Base-by-base conservation (phyloP, 2,888 invertebrate species). In the Mantis religiosa region DNA sequence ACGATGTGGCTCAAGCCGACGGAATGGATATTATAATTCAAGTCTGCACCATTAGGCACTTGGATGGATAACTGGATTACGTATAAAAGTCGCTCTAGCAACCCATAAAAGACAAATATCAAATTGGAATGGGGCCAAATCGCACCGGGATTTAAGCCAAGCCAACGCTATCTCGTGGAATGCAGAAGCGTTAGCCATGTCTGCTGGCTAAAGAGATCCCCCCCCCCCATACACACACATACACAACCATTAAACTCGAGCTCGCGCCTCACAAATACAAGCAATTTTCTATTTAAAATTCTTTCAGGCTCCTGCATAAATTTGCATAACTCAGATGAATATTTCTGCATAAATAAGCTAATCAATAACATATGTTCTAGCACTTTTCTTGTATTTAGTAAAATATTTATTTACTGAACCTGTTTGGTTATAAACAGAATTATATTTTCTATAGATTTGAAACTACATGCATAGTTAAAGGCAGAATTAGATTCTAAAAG, bases 41-140 rank as follows among this genome's bases (percentile, higher is more conserved):
- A 88, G 85, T 88, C 81, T 82, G 71, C 28, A 47, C 84, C 85
- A 88, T 88, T 88, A 85, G 85, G 87, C 87, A 47, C 82, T 71
- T 25, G 54, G 87, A 87, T 84, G 30, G 71, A 89, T 87, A 83
- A 47, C 20, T 85, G 85, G 82, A 88, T 84, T 88, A 54, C 87
- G 83, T 87, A 87, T 83, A 87, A 83, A 83, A 41, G 41, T 83
- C 83, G 47, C 82, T n/a, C 87, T 87, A 28, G 47, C 87, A 82
- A 87, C 12, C 81, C 85, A 84, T 88, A 88, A 88, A 84, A 85
- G 85, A 82, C 88, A 85, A 89, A 82, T 89, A 88, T 88, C 85
- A 41, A 84, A 88, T 84, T 88, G 89, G 89, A 89, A 81, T 71
- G 71, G n/a, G 27, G 88, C 89, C 89, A 89, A 89, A 84, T 89